phyloP scores from a whole-genome alignment of 2,888 invertebrate genomes.

The Drosophila borborema region DNA sequence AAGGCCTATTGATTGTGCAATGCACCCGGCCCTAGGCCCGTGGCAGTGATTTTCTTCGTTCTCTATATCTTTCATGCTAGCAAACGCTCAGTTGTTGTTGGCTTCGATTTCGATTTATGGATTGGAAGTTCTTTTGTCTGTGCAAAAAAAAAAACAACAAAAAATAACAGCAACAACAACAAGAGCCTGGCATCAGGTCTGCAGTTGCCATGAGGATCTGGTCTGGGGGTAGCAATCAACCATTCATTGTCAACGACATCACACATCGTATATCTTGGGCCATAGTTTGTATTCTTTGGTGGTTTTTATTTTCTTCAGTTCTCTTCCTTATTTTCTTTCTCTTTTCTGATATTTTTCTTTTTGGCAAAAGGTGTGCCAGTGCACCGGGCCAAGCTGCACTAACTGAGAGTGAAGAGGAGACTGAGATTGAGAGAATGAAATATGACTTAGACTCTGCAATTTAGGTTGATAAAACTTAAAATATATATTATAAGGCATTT shows the following conservation, averaged over 20 bases:
- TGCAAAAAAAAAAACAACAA: slow-evolving; percentile 67
- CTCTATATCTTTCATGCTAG: slow-evolving; percentile 17
- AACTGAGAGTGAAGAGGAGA: neutral
- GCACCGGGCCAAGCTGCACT: slow-evolving; percentile 52
- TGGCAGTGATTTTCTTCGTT: slow-evolving; percentile 81
- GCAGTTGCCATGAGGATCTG: slow-evolving; percentile 47
- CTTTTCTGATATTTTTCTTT: slow-evolving; percentile 21
- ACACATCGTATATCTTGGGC: slow-evolving; percentile 81
- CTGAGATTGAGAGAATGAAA: neutral
- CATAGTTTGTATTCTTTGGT: slow-evolving; percentile 64
- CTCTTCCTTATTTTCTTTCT: slow-evolving; percentile 26
- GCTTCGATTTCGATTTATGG: slow-evolving; percentile 72
- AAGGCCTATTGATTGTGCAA: slow-evolving; percentile 75
- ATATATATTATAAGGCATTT: too few species aligned
- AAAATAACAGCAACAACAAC: slow-evolving; percentile 33
- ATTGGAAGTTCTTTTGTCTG: slow-evolving; percentile 66
- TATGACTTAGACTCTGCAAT: neutral
- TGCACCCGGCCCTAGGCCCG: slow-evolving; percentile 80
- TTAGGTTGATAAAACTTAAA: too few species aligned
- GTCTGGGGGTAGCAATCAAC: slow-evolving; percentile 67
- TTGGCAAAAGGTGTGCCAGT: slow-evolving; percentile 51
- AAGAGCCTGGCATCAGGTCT: slow-evolving; percentile 40
- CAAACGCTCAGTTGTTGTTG: slow-evolving; percentile 20
- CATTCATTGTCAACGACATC: slow-evolving; percentile 83
- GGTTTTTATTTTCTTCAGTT: slow-evolving; percentile 41